Conservation (phyloP, 2,888 invertebrate species). For the Muschampia plurimacula region DNA sequence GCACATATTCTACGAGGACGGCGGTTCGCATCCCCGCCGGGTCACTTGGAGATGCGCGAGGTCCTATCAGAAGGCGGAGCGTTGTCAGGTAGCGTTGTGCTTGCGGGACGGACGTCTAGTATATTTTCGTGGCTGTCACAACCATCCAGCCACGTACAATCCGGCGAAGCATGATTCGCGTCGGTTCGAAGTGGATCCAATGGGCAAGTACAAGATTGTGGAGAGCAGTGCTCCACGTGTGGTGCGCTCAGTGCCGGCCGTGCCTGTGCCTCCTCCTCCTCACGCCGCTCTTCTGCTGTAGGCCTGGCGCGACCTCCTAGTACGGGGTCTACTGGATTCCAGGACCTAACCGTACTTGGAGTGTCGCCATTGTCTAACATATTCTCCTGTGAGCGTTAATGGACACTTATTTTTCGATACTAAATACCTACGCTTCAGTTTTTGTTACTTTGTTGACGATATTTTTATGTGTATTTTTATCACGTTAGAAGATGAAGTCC, state of each 20-base stretch:
- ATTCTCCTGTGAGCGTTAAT: constrained; percentile 5
- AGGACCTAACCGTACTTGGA: constrained; percentile 72
- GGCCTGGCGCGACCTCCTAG: constrained; percentile 85
- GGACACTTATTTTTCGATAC: constrained; percentile 23
- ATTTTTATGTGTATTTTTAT: constrained; percentile 14
- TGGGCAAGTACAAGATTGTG: constrained; percentile 83
- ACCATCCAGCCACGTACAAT: constrained; percentile 78
- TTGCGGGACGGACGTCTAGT: constrained; percentile 79
- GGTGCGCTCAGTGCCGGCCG: constrained; percentile 28
- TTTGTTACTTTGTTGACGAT: constrained; percentile 15
- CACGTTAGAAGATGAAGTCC: constrained; percentile 8
- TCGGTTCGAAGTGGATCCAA: constrained; percentile 77
- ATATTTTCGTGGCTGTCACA: constrained; percentile 78
- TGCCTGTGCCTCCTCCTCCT: constrained; percentile 64
- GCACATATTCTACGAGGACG: constrained; percentile 84
- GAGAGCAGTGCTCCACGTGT: constrained; percentile 59
- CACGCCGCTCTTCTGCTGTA: constrained; percentile 77
- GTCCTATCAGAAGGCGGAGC: constrained; percentile 80
- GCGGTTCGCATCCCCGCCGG: constrained; percentile 78
- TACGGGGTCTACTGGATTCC: constrained; percentile 74
- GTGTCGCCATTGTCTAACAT: constrained; percentile 62
- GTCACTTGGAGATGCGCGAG: constrained; percentile 82
- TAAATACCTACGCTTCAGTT: constrained; percentile 5
- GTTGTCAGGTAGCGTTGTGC: constrained; percentile 80
- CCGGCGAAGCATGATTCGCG: constrained; percentile 78